phyloP scores from a whole-genome alignment of 2,888 invertebrate genomes.

The Thera obeliscata region DNA sequence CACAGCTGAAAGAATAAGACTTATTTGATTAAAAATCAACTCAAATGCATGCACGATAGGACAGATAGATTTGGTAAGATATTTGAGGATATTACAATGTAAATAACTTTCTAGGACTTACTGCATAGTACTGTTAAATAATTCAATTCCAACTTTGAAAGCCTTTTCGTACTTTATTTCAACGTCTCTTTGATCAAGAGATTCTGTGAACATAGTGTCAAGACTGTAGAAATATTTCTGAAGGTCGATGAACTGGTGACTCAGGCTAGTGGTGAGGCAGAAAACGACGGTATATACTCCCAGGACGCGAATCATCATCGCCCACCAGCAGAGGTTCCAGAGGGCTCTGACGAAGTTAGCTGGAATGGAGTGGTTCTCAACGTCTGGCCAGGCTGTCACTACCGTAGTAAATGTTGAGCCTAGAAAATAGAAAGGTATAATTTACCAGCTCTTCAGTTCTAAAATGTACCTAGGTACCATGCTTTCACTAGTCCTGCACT shows the following conservation, averaged over 20 bases:
- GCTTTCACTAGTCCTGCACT: too few species aligned
- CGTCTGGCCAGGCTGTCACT: conserved; percentile 27
- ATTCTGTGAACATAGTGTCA: conserved; percentile 41
- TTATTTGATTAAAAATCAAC: too few species aligned
- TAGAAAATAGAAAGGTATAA: conserved; percentile 10
- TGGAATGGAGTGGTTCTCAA: conserved; percentile 16
- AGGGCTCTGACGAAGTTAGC: conserved; percentile 13
- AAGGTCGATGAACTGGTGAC: conserved; percentile 50
- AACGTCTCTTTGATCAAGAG: conserved; percentile 35
- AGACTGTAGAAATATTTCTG: conserved; percentile 52
- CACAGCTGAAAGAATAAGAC: too few species aligned
- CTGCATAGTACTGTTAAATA: too few species aligned
- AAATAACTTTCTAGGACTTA: too few species aligned
- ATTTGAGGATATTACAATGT: too few species aligned
- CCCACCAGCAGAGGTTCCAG: conserved; percentile 29
- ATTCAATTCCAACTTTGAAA: too few species aligned
- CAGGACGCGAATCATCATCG: conserved; percentile 15
- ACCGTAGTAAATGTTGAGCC: conserved; percentile 22
- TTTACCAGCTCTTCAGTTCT: neutral
- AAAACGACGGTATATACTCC: conserved; percentile 21
- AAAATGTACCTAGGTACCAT: too few species aligned
- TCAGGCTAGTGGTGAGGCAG: conserved; percentile 36
- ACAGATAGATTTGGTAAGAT: too few species aligned
- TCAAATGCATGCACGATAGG: too few species aligned
- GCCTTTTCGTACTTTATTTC: conserved; percentile 42